Base-by-base conservation (phyloP, 1,140 invertebrate species). In the Trichonephila inaurata region DNA sequence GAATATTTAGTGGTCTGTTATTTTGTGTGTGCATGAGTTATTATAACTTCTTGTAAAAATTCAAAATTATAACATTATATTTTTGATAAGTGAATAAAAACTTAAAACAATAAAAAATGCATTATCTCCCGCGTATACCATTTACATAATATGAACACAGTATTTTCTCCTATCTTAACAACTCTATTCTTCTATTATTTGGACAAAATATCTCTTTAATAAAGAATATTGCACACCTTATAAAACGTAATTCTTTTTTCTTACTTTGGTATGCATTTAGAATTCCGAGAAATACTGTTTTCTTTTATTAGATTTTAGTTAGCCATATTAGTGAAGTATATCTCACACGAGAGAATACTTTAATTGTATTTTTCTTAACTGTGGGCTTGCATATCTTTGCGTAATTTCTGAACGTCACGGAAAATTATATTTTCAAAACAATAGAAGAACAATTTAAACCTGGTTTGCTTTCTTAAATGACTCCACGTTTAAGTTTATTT, bases 361-460 rank as follows among this genome's bases (percentile, higher is more conserved):
- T 77, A 77, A 77, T 77, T 24, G 72, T 77, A 40, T 77, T 77
- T 28, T 77, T 24, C n/a, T 28, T 24, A 21, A 69, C 66, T 69
- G 66, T 24, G 14, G 14, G 28, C 72, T 77, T 77, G 28, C 72
- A 77, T 77, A 77, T 18, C 24, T 33, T 77, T 77, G 33, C 4
- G 6, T 33, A 33, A 77, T 28, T 77, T 40, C 72, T 77, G 18
- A 33, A 33, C 28, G 14, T 21, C 72, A 77, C 18, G 24, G 33
- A 28, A 77, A 77, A 77, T 33, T 24, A 33, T 14, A 77, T 33
- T 33, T 16, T 40, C 62, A 21, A 19, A 6, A 33, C 14, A 40
- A 77, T 19, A 33, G 12, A 12, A 77, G 33, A 40, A 77, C 72
- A 77, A 33, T 33, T 77, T 77, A 77, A 77, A 77, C 14, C 72